phyloP scores from a whole-genome alignment of 2,113 vertebrate genomes.

The Oncorhynchus nerka region DNA sequence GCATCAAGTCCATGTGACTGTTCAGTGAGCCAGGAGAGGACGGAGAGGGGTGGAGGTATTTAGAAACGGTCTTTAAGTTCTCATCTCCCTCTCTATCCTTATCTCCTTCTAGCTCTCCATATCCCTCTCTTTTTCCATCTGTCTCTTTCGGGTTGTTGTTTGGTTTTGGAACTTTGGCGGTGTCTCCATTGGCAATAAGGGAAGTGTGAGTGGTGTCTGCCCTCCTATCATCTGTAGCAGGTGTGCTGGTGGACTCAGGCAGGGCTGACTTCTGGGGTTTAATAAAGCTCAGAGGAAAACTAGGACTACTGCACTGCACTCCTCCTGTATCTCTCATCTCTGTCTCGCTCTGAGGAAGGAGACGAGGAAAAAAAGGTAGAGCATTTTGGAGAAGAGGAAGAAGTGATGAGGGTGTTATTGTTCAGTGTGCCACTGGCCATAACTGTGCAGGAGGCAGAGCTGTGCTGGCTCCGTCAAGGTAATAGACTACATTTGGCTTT shows the following conservation, averaged over 20 bases:
- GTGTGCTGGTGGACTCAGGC: constrained; percentile 47
- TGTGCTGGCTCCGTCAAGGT: constrained; percentile 94
- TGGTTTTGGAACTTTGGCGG: constrained; percentile 95
- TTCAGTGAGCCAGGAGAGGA: constrained; percentile 75
- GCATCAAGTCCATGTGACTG: constrained; percentile 96
- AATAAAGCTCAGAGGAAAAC: constrained; percentile 87
- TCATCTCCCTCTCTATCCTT: constrained; percentile 77
- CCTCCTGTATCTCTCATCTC: constrained; percentile 83
- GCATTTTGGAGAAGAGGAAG: constrained; percentile 60
- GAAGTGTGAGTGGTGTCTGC: constrained; percentile 67
- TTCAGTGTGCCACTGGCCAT: constrained; percentile 76
- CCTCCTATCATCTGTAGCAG: constrained; percentile 72
- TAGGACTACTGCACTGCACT: constrained; percentile 89
- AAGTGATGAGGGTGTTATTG: constrained; percentile 77
- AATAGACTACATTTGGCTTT: constrained; percentile 95
- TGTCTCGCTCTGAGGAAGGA: constrained; percentile 75
- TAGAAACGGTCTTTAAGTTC: constrained; percentile 71
- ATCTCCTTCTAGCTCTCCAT: constrained; percentile 37
- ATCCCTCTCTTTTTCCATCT: constrained; percentile 66
- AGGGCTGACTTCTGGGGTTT: constrained; percentile 84
- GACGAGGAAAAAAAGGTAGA: constrained; percentile 77
- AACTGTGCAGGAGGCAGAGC: constrained; percentile 84
- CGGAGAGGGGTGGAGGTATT: constrained; percentile 65
- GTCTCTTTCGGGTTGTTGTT: constrained; percentile 80
- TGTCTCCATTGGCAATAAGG: constrained; percentile 85